Evolutionary conservation across 2,888 invertebrate species (phyloP), one percentile per base, ranked within the genome.

Genomic region (Pycnomerus fuliginosus): DNA sequence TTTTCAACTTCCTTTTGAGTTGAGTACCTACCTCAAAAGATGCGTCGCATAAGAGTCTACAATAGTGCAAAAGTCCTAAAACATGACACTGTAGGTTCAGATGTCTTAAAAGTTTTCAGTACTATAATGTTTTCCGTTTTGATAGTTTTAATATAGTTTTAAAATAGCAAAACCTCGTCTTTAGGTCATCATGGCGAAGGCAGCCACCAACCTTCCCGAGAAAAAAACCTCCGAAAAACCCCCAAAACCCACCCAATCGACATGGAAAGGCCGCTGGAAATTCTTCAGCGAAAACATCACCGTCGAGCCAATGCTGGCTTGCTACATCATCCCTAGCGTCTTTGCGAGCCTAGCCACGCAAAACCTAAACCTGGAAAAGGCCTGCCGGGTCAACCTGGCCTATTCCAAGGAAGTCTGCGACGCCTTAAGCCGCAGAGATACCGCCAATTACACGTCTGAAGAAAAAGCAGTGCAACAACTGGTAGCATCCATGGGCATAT

Each of bases 311-410:
- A 83, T 86, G 76, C 68, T 87, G 42, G 85, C 85, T 1, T 84
- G 84, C 60, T 86, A 85, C 65, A 85, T 87, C 44, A 79, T 80
- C 64, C 78, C 79, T 1, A 77, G 78, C 53, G 79, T 80, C 2
- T 64, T 80, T 8, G 84, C 90, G 1, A 82, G 84, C 29, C 66
- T 90, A 52, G 90, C 90, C 12, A 88, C 89, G 25, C 90, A 90
- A 70, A 90, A 90, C 70, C 73, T 91, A 33, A 89, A 89, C 68
- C 75, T 90, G 62, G 90, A 90, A 69, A 90, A 91, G 70, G 90
- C 90, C 0, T 91, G 91, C 65, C 74, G 90, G 50, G 90, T 90
- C 1, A 91, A 91, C 69, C 76, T 90, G 59, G 77, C 74, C 4
- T 89, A 85, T 60, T 78, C 84, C 0, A 80, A 81, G 40, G 80